Evolutionary conservation across 1,140 invertebrate genomes (phyloP), one percentile per base, ranked within the genome.

Genomic region (Lepidostoma basale): DNA sequence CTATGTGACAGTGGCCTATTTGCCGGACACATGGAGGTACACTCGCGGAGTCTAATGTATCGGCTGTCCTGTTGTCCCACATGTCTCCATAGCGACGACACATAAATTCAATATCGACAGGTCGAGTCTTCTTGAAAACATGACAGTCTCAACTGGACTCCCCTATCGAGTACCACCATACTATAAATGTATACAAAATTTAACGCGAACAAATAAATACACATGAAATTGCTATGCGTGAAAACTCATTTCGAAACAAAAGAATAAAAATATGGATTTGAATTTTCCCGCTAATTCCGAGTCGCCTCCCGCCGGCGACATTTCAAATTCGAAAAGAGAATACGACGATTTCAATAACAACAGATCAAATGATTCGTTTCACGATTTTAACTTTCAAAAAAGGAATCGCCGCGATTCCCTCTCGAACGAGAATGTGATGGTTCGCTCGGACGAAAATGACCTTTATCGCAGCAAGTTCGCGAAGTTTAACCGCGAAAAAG

Each of bases 31-130:
- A 52, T 2, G 22, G 9, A 26, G 25, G 49, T 54, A 9, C 16
- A 12, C n/a, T 44, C 44, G 23, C 20, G 18, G 10, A 49, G 30
- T 54, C 28, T 12, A 54, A 49, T 49, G 28, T 25, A 49, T 63
- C 20, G 54, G 36, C 16, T 39, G 18, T 58, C 64, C 64, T 66
- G 64, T 66, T 66, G 64, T 25, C 64, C 33, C 39, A 9, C 16
- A 14, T 8, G 49, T 68, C 22, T 42, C 67, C 67, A 68, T 62
- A 39, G 25, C 67, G 36, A 68, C 60, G 67, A 63, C 67, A 62
- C 23, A 26, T 47, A 22, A 63, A 68, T 68, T 54, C 67, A 63
- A 68, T 68, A 68, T 68, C 67, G 44, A 52, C 58, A 33, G 28
- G 26, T 52, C 23, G 22, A 18, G 16, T 47, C 67, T 26, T 54